These are phyloP conservation scores for Whitmania pigra DNA, from an alignment of 1,140 invertebrate species.

Conservation along the genomic window DNA sequence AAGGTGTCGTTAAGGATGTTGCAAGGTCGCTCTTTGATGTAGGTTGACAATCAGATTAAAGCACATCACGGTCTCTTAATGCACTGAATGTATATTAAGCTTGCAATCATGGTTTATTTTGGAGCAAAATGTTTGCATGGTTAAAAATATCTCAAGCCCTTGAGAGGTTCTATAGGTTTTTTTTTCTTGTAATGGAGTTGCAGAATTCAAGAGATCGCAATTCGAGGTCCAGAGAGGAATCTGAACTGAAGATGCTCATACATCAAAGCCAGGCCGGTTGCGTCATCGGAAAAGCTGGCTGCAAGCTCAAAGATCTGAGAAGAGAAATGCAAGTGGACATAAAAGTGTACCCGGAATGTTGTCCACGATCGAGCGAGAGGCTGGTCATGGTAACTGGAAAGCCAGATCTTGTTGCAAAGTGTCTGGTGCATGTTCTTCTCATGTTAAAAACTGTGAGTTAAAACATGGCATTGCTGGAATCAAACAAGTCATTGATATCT, in stretches of 20 bases:
- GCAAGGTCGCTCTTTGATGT: constrained; percentile 6
- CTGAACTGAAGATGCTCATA: constrained; percentile 66
- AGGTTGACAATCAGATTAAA: neutral
- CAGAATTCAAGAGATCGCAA: constrained; percentile 11
- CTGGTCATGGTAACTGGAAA: constrained; percentile 79
- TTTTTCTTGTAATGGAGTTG: neutral
- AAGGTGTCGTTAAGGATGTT: constrained; percentile 1
- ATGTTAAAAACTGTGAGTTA: constrained; percentile 24
- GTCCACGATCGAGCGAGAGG: constrained; percentile 85
- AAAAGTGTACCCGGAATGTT: constrained; percentile 88
- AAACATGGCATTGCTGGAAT: no score
- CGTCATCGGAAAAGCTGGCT: constrained; percentile 87
- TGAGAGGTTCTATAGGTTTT: neutral
- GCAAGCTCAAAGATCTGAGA: constrained; percentile 92
- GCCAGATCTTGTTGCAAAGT: constrained; percentile 54
- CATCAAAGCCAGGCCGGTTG: constrained; percentile 96
- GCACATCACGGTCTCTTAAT: no score
- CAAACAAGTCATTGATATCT: no score
- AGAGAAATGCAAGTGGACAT: constrained; percentile 86
- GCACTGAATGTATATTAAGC: neutral
- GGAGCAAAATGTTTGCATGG: neutral
- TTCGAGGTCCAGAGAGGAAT: neutral
- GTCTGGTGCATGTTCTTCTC: constrained; percentile 17
- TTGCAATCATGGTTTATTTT: neutral
- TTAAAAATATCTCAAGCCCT: neutral